Conservation (phyloP, 1,140 invertebrate species). For the Drosophila suzukii region DNA sequence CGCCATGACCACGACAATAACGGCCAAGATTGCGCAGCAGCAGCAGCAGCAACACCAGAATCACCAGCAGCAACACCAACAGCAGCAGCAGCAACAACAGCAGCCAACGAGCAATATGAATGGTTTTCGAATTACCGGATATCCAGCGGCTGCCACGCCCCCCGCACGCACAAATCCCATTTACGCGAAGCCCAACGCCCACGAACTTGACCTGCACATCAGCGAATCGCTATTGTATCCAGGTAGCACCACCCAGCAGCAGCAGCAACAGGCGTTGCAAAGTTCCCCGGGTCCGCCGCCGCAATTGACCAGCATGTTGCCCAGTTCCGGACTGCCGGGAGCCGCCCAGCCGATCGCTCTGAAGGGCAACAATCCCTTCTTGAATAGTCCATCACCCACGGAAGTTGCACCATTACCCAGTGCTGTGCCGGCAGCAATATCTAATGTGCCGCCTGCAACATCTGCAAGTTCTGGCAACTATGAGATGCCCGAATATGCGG, state of each 20-base stretch:
- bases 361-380: slow-evolving; percentile 80
- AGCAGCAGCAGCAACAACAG: slow-evolving; percentile 29
- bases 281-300: slow-evolving; percentile 69
- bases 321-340: slow-evolving; percentile 60
- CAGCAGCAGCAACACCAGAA: slow-evolving; percentile 43
- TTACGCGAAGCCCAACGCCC: slow-evolving; percentile 62
- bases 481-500: slow-evolving; percentile 80
- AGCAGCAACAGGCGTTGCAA: slow-evolving; percentile 60
- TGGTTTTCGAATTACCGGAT: slow-evolving; percentile 81
- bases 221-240: slow-evolving; percentile 72
- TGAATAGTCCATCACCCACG: slow-evolving; percentile 79
- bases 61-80: slow-evolving; percentile 20
- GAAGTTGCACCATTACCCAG: slow-evolving; percentile 36
- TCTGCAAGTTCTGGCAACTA: slow-evolving; percentile 42
- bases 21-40: slow-evolving; percentile 58
- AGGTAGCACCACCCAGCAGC: slow-evolving; percentile 57
- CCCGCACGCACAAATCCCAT: slow-evolving; percentile 54
- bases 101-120: slow-evolving; percentile 60
- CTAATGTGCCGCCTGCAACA: slow-evolving; percentile 14
- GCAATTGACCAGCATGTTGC: slow-evolving; percentile 69
- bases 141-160: slow-evolving; percentile 74
- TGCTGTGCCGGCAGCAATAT: slow-evolving; percentile 13
- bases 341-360: slow-evolving; percentile 73
- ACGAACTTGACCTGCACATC: slow-evolving; percentile 75
- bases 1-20: slow-evolving; percentile 70